These are phyloP conservation scores for Hipparchia semele DNA, from an alignment of 2,888 invertebrate genomes.

Conservation along the genomic window DNA sequence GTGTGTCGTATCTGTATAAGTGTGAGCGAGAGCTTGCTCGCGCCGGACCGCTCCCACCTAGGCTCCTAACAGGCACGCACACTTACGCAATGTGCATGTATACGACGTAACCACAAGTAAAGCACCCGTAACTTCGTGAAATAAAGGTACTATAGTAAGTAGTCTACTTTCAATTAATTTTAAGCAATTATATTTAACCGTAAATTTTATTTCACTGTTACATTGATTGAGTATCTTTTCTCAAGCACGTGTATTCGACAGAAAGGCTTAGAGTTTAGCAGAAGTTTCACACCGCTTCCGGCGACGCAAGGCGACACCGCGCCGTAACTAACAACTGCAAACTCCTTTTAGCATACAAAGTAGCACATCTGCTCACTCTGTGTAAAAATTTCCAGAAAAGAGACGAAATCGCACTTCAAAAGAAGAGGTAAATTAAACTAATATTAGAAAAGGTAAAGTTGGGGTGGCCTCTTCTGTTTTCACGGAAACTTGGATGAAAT, in stretches of 20 bases:
- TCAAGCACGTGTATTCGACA: constrained; percentile 9
- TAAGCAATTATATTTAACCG: no score
- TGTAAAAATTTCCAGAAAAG: constrained; percentile 19
- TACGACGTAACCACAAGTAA: no score
- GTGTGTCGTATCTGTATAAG: no score
- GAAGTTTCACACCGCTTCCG: constrained; percentile 20
- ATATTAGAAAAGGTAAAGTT: constrained; percentile 14
- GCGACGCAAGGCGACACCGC: constrained; percentile 10
- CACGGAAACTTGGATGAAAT: not conserved
- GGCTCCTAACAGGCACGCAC: no score
- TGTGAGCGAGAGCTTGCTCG: no score
- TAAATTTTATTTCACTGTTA: not conserved
- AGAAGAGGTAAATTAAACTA: constrained; percentile 16
- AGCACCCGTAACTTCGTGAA: no score
- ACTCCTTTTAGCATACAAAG: constrained; percentile 33
- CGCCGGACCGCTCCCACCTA: no score
- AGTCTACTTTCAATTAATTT: no score
- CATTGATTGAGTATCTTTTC: not conserved
- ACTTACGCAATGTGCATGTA: no score
- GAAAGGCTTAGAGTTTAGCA: constrained; percentile 15
- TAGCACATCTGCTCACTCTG: constrained; percentile 25
- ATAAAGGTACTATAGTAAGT: no score
- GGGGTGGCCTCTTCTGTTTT: not conserved
- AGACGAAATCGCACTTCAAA: constrained; percentile 14
- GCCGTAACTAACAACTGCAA: constrained; percentile 24